These are phyloP conservation scores for Cheilosia vernalis DNA, from an alignment of 2,888 invertebrate species.

Conservation along the genomic window DNA sequence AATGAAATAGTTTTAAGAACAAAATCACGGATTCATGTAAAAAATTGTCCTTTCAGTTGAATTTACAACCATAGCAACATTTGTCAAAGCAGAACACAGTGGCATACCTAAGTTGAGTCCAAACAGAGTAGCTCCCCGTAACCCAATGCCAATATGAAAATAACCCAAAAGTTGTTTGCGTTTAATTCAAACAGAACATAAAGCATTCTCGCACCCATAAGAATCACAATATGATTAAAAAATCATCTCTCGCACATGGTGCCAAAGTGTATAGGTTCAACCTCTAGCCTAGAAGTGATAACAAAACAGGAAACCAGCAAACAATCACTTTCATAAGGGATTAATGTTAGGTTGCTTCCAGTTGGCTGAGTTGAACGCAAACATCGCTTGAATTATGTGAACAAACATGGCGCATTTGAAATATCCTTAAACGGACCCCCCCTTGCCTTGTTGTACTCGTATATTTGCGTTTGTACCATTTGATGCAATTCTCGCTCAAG, in stretches of 20 bases:
- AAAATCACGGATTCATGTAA: too few species aligned
- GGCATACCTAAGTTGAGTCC: not conserved
- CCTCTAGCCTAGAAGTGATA: conserved; percentile 21
- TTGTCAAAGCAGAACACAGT: too few species aligned
- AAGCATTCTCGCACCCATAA: not conserved
- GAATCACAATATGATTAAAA: conserved; percentile 61
- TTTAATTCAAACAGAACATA: conserved; percentile 1
- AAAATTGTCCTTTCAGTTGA: too few species aligned
- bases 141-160: conserved; percentile 7
- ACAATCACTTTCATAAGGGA: conserved; percentile 53
- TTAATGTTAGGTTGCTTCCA: conserved; percentile 61
- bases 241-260: conserved; percentile 65
- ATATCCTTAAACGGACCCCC: conserved; percentile 52
- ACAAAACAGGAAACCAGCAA: conserved; percentile 67
- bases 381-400: conserved; percentile 71
- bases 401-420: conserved; percentile 56
- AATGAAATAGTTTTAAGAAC: too few species aligned
- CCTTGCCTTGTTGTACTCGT: conserved; percentile 29
- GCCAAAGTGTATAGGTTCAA: conserved; percentile 46
- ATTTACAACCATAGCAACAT: too few species aligned
- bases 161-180: conserved; percentile 23
- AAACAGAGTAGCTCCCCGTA: not conserved
- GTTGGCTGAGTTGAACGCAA: conserved; percentile 71
- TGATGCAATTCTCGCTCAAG: conserved; percentile 78
- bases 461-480: conserved; percentile 66